Evolutionary conservation across 2,797 vertebrate genomes (phyloP).

Genomic region (Myripristis murdjan): DNA sequence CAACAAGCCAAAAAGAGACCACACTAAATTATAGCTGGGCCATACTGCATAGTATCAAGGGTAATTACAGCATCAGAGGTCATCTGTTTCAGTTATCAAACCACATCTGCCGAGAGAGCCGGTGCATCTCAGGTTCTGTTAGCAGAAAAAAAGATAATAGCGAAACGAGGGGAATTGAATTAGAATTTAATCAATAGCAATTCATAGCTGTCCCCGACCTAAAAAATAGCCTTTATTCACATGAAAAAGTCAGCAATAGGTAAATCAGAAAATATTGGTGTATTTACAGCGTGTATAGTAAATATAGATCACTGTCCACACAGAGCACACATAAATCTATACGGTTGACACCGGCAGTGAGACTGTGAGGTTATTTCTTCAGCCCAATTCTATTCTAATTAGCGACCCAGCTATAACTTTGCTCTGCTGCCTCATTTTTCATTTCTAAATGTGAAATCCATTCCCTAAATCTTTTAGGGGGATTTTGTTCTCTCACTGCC

Average conservation of each 20-base stretch:
- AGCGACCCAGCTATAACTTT: constrained; percentile 76
- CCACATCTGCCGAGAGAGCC: constrained; percentile 49
- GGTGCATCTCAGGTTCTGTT: constrained; percentile 54
- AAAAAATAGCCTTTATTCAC: constrained; percentile 74
- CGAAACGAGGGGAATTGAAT: constrained; percentile 75
- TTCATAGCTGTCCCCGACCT: constrained; percentile 76
- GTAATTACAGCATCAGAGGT: constrained; percentile 76
- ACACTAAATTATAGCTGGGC: constrained; percentile 13
- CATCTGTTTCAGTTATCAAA: constrained; percentile 56
- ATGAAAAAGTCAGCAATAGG: constrained; percentile 73
- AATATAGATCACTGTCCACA: constrained; percentile 82
- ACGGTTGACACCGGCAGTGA: constrained; percentile 68
- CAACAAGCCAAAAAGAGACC: constrained; percentile 35
- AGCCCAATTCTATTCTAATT: constrained; percentile 77
- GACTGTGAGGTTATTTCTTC: constrained; percentile 69
- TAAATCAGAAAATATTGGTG: constrained; percentile 84
- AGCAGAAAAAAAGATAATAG: constrained; percentile 31
- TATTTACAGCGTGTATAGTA: constrained; percentile 76
- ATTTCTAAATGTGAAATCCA: constrained; percentile 77
- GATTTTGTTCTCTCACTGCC: constrained; percentile 69
- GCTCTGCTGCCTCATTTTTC: constrained; percentile 72
- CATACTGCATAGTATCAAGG: constrained; percentile 62
- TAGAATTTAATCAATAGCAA: constrained; percentile 84
- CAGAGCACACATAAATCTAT: constrained; percentile 76
- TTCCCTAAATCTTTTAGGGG: constrained; percentile 72